phyloP scores from a whole-genome alignment of 2,888 invertebrate species.

The Nemurella pictetii region DNA sequence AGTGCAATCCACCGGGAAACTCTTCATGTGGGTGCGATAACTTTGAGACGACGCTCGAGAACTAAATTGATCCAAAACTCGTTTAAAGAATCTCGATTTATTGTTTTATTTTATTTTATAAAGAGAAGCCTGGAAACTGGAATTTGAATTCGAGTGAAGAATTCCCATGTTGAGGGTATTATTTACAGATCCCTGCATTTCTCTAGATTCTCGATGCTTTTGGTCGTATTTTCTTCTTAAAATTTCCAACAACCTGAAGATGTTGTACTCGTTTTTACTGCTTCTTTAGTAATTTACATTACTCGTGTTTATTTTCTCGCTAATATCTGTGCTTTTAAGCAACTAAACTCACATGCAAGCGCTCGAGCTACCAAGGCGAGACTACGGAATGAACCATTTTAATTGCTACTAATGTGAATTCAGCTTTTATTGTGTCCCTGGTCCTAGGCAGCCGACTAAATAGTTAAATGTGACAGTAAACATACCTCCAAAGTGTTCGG shows the following conservation, averaged over 20 bases:
- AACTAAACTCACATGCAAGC: background rate
- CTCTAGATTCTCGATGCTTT: background rate
- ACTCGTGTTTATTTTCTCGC: background rate
- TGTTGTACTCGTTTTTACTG: background rate
- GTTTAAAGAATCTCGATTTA: background rate
- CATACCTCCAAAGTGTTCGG: conserved; percentile 6
- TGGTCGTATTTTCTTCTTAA: background rate
- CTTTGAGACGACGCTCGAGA: background rate
- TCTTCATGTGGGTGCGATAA: background rate
- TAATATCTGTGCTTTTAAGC: background rate
- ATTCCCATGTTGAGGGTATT: background rate
- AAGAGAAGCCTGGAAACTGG: background rate
- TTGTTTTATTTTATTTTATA: background rate
- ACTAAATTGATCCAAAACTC: background rate
- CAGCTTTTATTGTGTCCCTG: background rate
- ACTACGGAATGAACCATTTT: background rate
- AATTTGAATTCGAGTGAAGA: background rate
- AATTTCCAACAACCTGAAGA: background rate
- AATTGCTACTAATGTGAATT: background rate
- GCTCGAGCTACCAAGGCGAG: background rate
- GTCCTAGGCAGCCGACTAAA: background rate
- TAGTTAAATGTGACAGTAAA: conserved; percentile 12
- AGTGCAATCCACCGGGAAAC: background rate
- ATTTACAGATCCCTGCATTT: background rate
- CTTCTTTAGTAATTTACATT: background rate